Evolutionary conservation across 2,888 invertebrate species (phyloP).

Genomic region (Morpho achilles): DNA sequence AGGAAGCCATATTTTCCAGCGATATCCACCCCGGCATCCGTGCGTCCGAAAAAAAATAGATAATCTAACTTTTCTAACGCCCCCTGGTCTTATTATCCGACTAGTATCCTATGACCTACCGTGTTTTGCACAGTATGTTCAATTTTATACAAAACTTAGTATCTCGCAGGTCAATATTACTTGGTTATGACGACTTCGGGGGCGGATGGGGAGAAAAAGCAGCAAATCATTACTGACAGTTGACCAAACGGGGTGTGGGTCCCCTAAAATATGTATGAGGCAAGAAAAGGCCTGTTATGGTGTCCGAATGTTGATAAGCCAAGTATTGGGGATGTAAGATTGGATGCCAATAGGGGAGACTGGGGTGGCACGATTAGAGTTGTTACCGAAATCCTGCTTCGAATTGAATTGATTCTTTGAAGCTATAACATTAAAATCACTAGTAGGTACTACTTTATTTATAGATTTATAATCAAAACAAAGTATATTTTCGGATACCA

Average conservation of each 20-base stretch:
- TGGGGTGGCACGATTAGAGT: constrained; percentile 60
- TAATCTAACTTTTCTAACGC: constrained; percentile 75
- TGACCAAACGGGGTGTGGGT: constrained; percentile 73
- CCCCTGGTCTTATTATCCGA: constrained; percentile 49
- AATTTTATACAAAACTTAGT: constrained; percentile 16
- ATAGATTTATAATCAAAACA: no score
- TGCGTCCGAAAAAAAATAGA: constrained; percentile 72
- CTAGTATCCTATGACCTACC: constrained; percentile 38
- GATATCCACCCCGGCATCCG: constrained; percentile 68
- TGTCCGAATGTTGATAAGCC: constrained; percentile 80
- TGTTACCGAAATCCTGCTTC: constrained; percentile 31
- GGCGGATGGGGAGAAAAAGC: constrained; percentile 67
- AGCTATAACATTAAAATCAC: neutral
- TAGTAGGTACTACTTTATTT: no score
- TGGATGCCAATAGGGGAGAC: constrained; percentile 57
- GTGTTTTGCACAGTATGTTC: constrained; percentile 16
- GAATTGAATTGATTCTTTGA: constrained; percentile 40
- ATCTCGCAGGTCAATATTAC: constrained; percentile 32
- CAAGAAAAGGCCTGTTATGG: constrained; percentile 74
- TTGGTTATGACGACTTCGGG: constrained; percentile 45
- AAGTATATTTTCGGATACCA: no score
- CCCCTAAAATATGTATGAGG: constrained; percentile 79
- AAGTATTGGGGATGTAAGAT: constrained; percentile 66
- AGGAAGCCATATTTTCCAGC: constrained; percentile 76
- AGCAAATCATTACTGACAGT: constrained; percentile 80